Evolutionary conservation across 1,140 invertebrate species (phyloP).

Genomic region (Coptotermes formosanus): DNA sequence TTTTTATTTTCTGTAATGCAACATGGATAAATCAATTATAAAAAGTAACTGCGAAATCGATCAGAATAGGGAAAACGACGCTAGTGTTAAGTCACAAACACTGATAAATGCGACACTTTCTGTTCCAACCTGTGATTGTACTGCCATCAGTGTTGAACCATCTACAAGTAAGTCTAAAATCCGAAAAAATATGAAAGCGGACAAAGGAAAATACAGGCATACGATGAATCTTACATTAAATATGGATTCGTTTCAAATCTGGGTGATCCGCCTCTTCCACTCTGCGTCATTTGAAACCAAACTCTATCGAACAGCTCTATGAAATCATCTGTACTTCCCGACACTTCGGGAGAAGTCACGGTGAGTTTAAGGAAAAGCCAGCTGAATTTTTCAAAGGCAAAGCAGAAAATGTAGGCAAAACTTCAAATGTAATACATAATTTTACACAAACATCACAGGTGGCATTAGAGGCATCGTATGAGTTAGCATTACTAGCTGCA

Average conservation of each 20-base stretch:
- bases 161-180: no score
- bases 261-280: not conserved
- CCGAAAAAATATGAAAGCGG: no score
- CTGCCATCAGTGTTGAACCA: no score
- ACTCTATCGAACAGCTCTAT: not conserved
- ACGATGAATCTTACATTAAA: not conserved
- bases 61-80: not conserved
- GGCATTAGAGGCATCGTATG: not conserved
- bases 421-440: not conserved
- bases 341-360: not conserved
- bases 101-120: not conserved
- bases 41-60: not conserved
- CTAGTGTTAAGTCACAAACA: not conserved
- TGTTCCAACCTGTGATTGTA: no score
- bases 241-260: not conserved
- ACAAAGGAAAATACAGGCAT: not conserved
- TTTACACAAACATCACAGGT: not conserved
- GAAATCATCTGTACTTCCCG: not conserved
- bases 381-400: not conserved
- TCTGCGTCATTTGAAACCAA: not conserved
- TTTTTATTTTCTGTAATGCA: not conserved
- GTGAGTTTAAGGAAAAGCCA: not conserved
- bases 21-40: not conserved
- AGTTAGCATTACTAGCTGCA: not conserved
- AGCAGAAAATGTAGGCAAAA: not conserved